phyloP scores from a whole-genome alignment of 1,140 invertebrate species.

The Drosophila seguyi region DNA sequence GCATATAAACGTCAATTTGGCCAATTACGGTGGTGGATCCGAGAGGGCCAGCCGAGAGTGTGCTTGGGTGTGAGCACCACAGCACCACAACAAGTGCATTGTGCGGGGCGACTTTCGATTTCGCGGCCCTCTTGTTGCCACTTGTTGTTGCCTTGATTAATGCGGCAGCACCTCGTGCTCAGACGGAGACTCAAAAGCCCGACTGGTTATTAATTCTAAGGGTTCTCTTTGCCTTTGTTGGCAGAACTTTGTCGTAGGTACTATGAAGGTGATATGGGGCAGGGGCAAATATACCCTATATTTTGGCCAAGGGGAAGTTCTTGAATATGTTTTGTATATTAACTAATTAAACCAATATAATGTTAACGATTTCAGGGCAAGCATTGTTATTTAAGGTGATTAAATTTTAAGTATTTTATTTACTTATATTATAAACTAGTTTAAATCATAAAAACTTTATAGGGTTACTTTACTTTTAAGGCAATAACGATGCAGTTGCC shows the following conservation, averaged over 20 bases:
- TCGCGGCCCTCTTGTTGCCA: slow-evolving; percentile 41
- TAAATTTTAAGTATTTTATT: too few relatives aligned
- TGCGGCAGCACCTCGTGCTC: slow-evolving; percentile 64
- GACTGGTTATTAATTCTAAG: slow-evolving; percentile 55
- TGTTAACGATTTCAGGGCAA: too few relatives aligned
- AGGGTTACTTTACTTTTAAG: too few relatives aligned
- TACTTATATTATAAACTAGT: too few relatives aligned
- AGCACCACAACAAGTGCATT: slow-evolving; percentile 65
- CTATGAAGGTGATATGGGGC: not conserved
- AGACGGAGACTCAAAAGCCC: slow-evolving; percentile 41
- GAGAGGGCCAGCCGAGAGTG: slow-evolving; percentile 11
- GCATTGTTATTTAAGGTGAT: too few relatives aligned
- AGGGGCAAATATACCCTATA: not conserved
- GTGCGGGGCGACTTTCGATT: slow-evolving; percentile 71
- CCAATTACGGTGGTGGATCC: slow-evolving; percentile 69
- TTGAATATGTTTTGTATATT: not conserved
- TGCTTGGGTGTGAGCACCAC: slow-evolving; percentile 8
- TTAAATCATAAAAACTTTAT: too few relatives aligned
- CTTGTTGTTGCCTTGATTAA: slow-evolving; percentile 67
- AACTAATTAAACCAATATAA: too few relatives aligned
- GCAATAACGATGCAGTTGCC: too few relatives aligned
- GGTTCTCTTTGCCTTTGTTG: slow-evolving; percentile 44
- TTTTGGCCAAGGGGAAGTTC: too few relatives aligned
- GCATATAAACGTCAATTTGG: slow-evolving; percentile 82
- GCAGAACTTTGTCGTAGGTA: slow-evolving; percentile 14